Percentiles rank a stretch among this genome's conserved stretches.
These are phyloP conservation scores for Clarias magur DNA, from an alignment of 2,113 vertebrate species.

Conservation along the genomic window DNA sequence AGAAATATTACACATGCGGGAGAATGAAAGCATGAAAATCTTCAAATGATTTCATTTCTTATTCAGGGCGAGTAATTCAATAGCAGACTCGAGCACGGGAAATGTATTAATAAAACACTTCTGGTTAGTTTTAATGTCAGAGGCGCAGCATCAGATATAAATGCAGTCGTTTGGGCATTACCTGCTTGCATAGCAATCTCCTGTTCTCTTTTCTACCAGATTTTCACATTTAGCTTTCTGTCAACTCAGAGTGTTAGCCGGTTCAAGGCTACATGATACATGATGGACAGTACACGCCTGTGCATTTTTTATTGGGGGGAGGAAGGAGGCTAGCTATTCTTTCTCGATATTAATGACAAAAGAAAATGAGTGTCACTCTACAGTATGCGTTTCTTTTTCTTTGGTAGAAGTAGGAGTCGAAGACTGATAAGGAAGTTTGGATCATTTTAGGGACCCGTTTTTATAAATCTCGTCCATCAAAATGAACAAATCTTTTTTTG, in stretches of 20 bases:
- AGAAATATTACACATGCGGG: background rate
- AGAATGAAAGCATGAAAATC: background rate
- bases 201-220: background rate
- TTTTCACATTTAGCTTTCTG: background rate
- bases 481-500: too few relatives aligned
- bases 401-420: too few relatives aligned
- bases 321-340: background rate
- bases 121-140: background rate
- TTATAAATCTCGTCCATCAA: too few relatives aligned
- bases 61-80: conserved; percentile 7
- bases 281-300: background rate
- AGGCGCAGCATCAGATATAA: background rate
- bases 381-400: background rate
- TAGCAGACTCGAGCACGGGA: background rate
- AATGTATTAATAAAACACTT: conserved; percentile 21
- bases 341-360: background rate
- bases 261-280: background rate
- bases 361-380: background rate
- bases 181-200: background rate
- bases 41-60: background rate
- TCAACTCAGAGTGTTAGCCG: background rate
- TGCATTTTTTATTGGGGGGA: too few relatives aligned
- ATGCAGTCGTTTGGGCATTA: background rate
- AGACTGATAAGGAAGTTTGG: too few relatives aligned
- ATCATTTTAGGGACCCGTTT: too few relatives aligned